Conservation (phyloP, 2,888 invertebrate genomes). For the Andrena flavipes region DNA sequence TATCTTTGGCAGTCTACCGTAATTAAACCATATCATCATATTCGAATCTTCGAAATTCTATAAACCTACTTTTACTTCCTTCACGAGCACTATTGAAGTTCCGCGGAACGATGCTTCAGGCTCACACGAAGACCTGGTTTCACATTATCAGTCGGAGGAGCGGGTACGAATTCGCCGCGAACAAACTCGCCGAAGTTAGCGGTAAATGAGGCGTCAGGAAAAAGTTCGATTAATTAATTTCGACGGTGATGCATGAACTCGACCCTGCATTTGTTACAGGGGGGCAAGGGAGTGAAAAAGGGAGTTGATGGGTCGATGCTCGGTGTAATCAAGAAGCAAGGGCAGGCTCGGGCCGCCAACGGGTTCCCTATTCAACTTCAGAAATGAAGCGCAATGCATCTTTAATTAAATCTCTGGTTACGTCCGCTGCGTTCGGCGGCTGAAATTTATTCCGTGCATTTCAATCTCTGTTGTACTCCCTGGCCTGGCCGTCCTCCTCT, state of each 20-base stretch:
- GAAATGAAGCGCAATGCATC: slow-evolving; percentile 76
- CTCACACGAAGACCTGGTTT: neutral
- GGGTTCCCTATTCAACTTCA: slow-evolving; percentile 70
- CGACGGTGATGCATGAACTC: slow-evolving; percentile 23
- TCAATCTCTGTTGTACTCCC: slow-evolving; percentile 67
- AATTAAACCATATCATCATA: no score
- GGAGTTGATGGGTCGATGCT: slow-evolving; percentile 46
- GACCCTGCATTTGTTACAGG: neutral
- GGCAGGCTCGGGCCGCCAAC: slow-evolving; percentile 27
- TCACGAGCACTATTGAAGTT: neutral
- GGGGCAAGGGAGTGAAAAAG: slow-evolving; percentile 36
- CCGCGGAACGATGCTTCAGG: neutral
- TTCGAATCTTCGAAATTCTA: neutral
- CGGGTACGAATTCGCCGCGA: neutral
- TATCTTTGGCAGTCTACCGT: no score
- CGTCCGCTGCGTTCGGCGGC: slow-evolving; percentile 55
- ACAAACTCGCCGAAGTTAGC: neutral
- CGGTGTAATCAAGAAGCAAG: slow-evolving; percentile 65
- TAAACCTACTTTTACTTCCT: neutral
- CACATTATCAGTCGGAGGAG: neutral
- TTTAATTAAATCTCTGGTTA: slow-evolving; percentile 78
- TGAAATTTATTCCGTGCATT: slow-evolving; percentile 77
- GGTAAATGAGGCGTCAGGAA: slow-evolving; percentile 44
- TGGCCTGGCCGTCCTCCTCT: neutral
- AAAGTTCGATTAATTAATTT: slow-evolving; percentile 71